Base-by-base conservation (phyloP, 2,888 invertebrate species). In the Loripinus fragilis region DNA sequence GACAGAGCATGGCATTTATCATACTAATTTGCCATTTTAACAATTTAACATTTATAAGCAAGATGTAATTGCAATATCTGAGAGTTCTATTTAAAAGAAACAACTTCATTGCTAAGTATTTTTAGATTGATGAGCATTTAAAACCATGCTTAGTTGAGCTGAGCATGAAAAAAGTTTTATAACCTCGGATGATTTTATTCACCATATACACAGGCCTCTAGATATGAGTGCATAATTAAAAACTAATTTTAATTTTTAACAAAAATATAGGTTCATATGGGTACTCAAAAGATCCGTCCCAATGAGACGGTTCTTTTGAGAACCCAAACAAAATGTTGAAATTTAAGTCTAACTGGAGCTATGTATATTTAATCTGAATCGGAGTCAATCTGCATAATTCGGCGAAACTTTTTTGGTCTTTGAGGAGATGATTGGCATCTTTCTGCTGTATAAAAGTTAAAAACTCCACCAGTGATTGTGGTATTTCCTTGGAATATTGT, bases 401-500 rank as follows among this genome's bases (percentile, higher is more conserved):
- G 23, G 25, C 52, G 52, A 25, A 8, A 52, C 52, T 52, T 52
- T 25, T 15, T 52, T 41, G 41, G 41, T 41, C 25, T 15, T 52
- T n/a, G 52, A 52, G 12, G 52, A 41, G 41, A 41, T 15, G 48
- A 48, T 20, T 48, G 48, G 20, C 48, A 48, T 48, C 25, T 52
- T 52, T 52, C 52, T 52, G 7, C 25, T n/a, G 52, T 52, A 64
- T 38, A 71, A 33, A 71, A 71, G 45, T 71, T 71, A 30, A 66
- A 72, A 23, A 35, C 65, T 48, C 45, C 25, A 15, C 50, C 72
- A 33, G 45, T 64, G 15, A 65, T 72, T n/a, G 48, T 65, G 17
- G 72, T 72, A 30, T 28, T 65, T 2, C 65, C 72, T 23, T 72
- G 68, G 41, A 74, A 68, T 20, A 68, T 38, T 20, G 52, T 52